A percentile compares a stretch with the other conserved stretches of the same genome.
phyloP scores from a whole-genome alignment of 2,113 vertebrate genomes.

The Alectura lathami region DNA sequence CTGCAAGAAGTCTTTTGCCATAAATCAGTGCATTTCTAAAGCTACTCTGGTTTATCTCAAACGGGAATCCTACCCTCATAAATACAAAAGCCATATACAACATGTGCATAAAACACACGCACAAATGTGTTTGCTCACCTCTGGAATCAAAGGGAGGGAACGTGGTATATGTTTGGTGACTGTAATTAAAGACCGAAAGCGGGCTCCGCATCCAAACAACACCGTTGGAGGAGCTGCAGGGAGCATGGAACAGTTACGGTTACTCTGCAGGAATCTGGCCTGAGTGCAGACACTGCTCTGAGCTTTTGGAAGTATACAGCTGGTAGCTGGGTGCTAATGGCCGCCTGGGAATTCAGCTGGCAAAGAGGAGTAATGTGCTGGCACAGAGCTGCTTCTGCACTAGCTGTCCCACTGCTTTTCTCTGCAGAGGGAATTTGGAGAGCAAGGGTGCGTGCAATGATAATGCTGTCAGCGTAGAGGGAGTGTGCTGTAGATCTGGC shows the following conservation, averaged over 20 bases:
- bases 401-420: background rate
- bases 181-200: background rate
- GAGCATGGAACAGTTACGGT: background rate
- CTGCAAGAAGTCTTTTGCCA: background rate
- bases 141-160: background rate
- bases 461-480: background rate
- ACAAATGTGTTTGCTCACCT: background rate
- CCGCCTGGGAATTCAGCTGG: slow-evolving; percentile 15
- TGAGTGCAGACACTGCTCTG: background rate
- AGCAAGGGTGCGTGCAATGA: background rate
- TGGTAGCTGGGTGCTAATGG: slow-evolving; percentile 27
- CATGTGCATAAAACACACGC: background rate
- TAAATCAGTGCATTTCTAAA: background rate
- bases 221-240: background rate
- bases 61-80: background rate
- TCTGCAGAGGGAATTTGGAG: background rate
- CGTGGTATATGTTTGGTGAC: background rate
- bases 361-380: background rate
- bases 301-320: background rate
- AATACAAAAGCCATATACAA: background rate
- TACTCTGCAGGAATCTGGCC: background rate
- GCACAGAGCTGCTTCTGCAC: background rate
- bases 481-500: background rate
- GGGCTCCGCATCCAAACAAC: background rate
- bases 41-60: background rate